These are phyloP conservation scores for Phalera bucephala DNA, from an alignment of 2,888 invertebrate genomes.

Conservation along the genomic window DNA sequence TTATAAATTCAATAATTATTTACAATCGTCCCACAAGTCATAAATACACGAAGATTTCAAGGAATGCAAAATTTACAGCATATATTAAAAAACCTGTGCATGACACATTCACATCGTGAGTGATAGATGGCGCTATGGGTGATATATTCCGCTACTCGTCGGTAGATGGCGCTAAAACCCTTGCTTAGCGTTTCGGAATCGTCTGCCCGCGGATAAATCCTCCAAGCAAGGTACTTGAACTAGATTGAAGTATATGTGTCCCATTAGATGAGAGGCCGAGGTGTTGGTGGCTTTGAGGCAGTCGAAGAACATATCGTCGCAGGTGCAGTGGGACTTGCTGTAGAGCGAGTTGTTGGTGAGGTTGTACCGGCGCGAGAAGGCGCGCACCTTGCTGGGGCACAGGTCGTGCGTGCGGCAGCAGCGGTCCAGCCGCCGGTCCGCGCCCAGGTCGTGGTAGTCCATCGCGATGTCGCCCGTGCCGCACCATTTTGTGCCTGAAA, in stretches of 20 bases:
- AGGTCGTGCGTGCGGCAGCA: constrained; percentile 96
- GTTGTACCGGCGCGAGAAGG: constrained; percentile 89
- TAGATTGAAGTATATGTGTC: constrained; percentile 93
- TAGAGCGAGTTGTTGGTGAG: constrained; percentile 92
- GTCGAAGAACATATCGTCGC: constrained; percentile 91
- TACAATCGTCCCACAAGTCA: constrained; percentile 34
- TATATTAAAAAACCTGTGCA: constrained; percentile 56
- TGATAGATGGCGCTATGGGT: constrained; percentile 62
- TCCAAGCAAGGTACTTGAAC: constrained; percentile 89
- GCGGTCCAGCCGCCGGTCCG: constrained; percentile 87
- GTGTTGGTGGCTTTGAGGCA: constrained; percentile 90
- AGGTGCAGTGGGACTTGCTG: constrained; percentile 94
- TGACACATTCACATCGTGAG: constrained; percentile 37
- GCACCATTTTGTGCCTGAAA: constrained; percentile 95
- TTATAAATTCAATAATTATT: constrained; percentile 46
- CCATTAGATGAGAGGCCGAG: constrained; percentile 89
- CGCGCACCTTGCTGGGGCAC: constrained; percentile 91
- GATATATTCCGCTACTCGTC: constrained; percentile 36
- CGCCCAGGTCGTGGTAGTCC: constrained; percentile 92
- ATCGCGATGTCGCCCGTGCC: constrained; percentile 94
- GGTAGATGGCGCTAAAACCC: constrained; percentile 71
- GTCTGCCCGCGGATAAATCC: constrained; percentile 69
- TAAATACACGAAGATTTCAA: constrained; percentile 22
- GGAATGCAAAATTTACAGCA: constrained; percentile 26
- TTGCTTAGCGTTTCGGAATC: constrained; percentile 76